phyloP scores from a whole-genome alignment of 2,113 vertebrate species.

The Indicator indicator region DNA sequence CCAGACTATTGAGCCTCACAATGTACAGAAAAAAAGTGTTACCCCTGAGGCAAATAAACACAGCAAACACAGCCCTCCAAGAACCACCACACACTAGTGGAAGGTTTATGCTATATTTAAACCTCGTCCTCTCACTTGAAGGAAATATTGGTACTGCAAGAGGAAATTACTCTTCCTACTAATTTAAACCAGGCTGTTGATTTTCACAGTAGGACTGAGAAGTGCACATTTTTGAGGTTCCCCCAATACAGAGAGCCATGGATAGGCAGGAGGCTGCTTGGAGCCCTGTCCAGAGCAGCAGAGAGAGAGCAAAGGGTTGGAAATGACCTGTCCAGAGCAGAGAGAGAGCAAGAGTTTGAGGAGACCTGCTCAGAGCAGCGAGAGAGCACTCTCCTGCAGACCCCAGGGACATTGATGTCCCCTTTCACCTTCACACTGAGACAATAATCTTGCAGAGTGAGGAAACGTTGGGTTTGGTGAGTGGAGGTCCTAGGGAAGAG shows the following conservation, averaged over 20 bases:
- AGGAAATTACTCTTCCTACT: slow-evolving; percentile 25
- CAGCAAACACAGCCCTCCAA: slow-evolving; percentile 61
- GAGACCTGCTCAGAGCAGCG: no score
- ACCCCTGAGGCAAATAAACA: slow-evolving; percentile 70
- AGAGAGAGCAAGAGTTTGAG: no score
- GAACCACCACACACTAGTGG: slow-evolving; percentile 40
- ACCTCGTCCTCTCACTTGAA: slow-evolving; percentile 33
- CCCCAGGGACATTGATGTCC: background rate
- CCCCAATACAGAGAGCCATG: background rate
- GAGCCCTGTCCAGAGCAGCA: background rate
- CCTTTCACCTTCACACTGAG: background rate
- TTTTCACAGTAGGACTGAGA: background rate
- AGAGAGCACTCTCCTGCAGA: background rate
- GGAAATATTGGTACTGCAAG: slow-evolving; percentile 38
- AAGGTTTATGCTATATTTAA: slow-evolving; percentile 62
- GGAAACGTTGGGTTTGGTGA: background rate
- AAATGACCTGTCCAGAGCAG: no score
- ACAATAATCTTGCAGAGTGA: background rate
- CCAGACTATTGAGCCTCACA: slow-evolving; percentile 70
- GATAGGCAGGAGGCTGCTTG: background rate
- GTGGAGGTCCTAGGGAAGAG: background rate
- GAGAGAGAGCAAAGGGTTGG: background rate
- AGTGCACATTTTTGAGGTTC: background rate
- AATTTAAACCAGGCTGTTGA: slow-evolving; percentile 24
- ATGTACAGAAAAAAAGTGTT: slow-evolving; percentile 68